A percentile compares a stretch with the other conserved stretches of the same genome.
phyloP scores from a whole-genome alignment of 2,888 invertebrate species.

The Drosophila basisetae region DNA sequence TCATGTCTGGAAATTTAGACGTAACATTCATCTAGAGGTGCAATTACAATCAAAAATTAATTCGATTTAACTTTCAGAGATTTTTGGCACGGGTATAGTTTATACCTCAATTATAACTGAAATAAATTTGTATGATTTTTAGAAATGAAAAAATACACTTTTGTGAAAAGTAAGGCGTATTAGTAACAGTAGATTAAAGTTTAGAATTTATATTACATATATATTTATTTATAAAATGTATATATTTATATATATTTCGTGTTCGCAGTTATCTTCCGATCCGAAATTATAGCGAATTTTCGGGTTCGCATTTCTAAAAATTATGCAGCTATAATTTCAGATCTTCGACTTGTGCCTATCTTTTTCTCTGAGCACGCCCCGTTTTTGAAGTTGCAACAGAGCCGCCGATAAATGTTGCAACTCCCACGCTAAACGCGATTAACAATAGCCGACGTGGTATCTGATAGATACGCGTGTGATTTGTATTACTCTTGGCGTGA shows the following conservation, averaged over 20 bases:
- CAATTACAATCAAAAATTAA: not conserved
- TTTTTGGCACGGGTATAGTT: not conserved
- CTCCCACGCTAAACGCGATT: slow-evolving; percentile 44
- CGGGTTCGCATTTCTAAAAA: slow-evolving; percentile 32
- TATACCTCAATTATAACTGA: too few species aligned
- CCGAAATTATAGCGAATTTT: slow-evolving; percentile 16
- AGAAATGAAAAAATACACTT: not conserved
- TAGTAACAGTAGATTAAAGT: not conserved
- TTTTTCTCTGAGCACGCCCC: slow-evolving; percentile 34
- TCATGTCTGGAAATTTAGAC: not conserved
- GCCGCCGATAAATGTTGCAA: slow-evolving; percentile 63
- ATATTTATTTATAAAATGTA: not conserved
- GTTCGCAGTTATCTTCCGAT: not conserved
- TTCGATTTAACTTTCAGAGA: not conserved
- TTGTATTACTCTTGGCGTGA: slow-evolving; percentile 61
- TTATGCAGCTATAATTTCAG: slow-evolving; percentile 11
- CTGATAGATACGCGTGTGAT: slow-evolving; percentile 79
- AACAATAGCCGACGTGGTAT: slow-evolving; percentile 59
- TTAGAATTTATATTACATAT: not conserved
- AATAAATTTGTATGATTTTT: not conserved
- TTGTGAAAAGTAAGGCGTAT: not conserved
- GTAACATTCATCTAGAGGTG: not conserved
- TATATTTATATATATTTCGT: not conserved
- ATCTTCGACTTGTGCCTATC: slow-evolving; percentile 14
- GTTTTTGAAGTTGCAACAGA: slow-evolving; percentile 23